phyloP scores from a whole-genome alignment of 1,140 invertebrate genomes.

The Drosophila pectinifera region DNA sequence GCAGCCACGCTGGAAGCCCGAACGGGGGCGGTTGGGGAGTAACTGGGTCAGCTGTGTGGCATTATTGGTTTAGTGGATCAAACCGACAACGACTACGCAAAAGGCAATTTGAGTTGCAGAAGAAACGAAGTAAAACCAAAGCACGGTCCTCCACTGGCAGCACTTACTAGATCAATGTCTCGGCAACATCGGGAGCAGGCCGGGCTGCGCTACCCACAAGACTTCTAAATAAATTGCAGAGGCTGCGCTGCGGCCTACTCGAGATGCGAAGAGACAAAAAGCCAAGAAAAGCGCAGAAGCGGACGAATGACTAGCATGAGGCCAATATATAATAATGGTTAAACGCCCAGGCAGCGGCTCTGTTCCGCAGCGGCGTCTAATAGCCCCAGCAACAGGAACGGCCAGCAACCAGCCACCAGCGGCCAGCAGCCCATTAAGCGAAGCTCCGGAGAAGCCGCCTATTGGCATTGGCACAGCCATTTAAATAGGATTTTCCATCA shows the following conservation, averaged over 20 bases:
- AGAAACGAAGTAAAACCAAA: conserved; percentile 43
- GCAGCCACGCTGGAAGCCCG: background rate
- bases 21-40: conserved; percentile 25
- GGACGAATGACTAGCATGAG: conserved; percentile 69
- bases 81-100: conserved; percentile 59
- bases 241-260: conserved; percentile 55
- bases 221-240: conserved; percentile 63
- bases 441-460: conserved; percentile 36
- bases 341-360: conserved; percentile 58
- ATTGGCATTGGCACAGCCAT: conserved; percentile 52
- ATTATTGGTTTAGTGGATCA: conserved; percentile 75
- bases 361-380: conserved; percentile 36
- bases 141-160: conserved; percentile 28
- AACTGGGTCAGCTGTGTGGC: conserved; percentile 59
- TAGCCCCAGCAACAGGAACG: conserved; percentile 37
- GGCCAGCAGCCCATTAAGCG: conserved; percentile 60
- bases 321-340: conserved; percentile 75
- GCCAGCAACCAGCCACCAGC: conserved; percentile 30
- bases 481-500: conserved; percentile 63
- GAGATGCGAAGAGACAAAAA: conserved; percentile 4
- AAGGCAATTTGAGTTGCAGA: conserved; percentile 61
- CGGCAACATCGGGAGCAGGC: conserved; percentile 31
- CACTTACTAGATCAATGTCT: conserved; percentile 74
- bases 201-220: conserved; percentile 41
- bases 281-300: conserved; percentile 40